Evolutionary conservation across 2,888 invertebrate species (phyloP), one percentile per base, ranked within the genome.

Genomic region (Aplocera efformata): DNA sequence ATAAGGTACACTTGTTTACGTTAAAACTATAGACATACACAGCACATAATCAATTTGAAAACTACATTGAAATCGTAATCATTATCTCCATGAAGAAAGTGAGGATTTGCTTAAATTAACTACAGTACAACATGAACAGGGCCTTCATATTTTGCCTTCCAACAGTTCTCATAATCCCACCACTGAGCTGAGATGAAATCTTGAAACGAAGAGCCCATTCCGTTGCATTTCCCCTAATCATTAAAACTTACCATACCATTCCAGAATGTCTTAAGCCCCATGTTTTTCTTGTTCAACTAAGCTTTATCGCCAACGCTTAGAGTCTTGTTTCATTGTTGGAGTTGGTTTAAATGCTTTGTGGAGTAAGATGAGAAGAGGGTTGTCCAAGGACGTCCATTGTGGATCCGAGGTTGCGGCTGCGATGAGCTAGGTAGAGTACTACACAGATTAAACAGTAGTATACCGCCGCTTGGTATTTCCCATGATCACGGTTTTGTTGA

Each of bases 381-480:
- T 70, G 70, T 56, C 76, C 85, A 86, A 85, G 85, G 85, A 64
- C 85, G 67, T 50, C 55, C 64, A 78, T 82, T 84, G 81, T 83
- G 61, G 58, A 67, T 67, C 72, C 75, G 48, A 42, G 73, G 69
- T 59, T 51, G 54, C 42, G 56, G 58, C 55, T 56, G 50, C 47
- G 34, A 43, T 37, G 32, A 46, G 44, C 53, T 30, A 28, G 28
- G 32, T 39, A 24, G 28, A 39, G 34, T 35, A 23, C 20, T 10
- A 11, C 31, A 32, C 30, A 34, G 34, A 49, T 26, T 41, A 30
- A 13, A 7, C 22, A 22, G 23, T 34, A 29, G 17, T 5, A 10
- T 9, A 25, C 7, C 26, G 22, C 7, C 10, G 17, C 27, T 31
- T 21, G 26, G 28, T 24, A 13, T 7, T 35, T 29, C 10, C 21